phyloP scores from a whole-genome alignment of 2,888 invertebrate species.

The Rhingia campestris region DNA sequence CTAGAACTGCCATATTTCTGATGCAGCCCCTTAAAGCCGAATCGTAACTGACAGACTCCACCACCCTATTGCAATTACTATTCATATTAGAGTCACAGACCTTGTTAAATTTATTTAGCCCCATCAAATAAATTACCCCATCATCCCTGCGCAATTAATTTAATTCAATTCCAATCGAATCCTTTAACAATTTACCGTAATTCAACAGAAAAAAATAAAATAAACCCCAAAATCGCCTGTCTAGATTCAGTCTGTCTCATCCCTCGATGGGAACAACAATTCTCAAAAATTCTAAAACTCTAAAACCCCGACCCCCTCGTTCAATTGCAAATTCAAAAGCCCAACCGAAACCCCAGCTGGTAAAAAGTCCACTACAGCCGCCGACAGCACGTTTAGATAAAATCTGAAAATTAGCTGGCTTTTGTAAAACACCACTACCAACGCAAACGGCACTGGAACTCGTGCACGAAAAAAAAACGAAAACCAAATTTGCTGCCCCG shows the following conservation, averaged over 20 bases:
- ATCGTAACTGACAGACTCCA: no score
- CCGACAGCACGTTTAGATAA: conserved; percentile 61
- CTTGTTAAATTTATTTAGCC: conserved; percentile 16
- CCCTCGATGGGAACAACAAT: no score
- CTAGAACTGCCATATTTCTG: no score
- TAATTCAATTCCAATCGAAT: conserved; percentile 53
- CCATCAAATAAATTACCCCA: conserved; percentile 16
- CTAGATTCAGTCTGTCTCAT: conserved; percentile 38
- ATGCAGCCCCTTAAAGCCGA: no score
- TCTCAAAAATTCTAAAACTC: background rate
- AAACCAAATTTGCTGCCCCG: conserved; percentile 34
- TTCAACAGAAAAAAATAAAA: conserved; percentile 26
- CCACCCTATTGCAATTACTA: no score
- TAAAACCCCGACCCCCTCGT: background rate
- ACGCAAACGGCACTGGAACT: background rate
- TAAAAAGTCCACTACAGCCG: conserved; percentile 31
- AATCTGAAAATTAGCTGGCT: conserved; percentile 67
- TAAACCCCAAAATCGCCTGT: conserved; percentile 59
- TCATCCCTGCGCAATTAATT: conserved; percentile 38
- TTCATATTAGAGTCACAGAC: background rate
- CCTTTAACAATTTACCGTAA: conserved; percentile 54
- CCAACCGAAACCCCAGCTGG: conserved; percentile 32
- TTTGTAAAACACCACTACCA: conserved; percentile 53
- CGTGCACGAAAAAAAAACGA: conserved; percentile 16
- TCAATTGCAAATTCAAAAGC: conserved; percentile 36